These are phyloP conservation scores for Tachuris rubrigastra DNA, from an alignment of 2,113 vertebrate species.

Conservation along the genomic window DNA sequence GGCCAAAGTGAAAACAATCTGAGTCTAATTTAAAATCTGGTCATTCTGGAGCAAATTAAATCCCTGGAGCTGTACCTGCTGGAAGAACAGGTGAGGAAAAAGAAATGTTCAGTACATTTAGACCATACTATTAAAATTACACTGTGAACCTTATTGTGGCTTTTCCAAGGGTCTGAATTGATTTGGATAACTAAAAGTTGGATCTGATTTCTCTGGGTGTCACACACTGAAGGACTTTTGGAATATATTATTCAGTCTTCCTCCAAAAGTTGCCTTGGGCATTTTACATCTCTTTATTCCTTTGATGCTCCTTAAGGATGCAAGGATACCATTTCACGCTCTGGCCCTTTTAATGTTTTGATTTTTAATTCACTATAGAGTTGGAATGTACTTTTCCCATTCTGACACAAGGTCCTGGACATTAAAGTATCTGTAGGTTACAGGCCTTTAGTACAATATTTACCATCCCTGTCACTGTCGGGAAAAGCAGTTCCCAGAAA, in stretches of 20 bases:
- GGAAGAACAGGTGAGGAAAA: not conserved
- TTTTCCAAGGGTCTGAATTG: not conserved
- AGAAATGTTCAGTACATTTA: not conserved
- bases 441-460: not conserved
- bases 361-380: not conserved
- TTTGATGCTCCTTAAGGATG: not conserved
- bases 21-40: slow-evolving; percentile 26
- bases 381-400: not conserved
- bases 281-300: not conserved
- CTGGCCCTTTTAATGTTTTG: not conserved
- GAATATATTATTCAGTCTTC: not conserved
- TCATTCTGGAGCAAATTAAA: slow-evolving; percentile 40
- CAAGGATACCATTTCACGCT: not conserved
- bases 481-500: not conserved
- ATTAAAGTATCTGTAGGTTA: not conserved
- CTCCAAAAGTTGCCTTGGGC: not conserved
- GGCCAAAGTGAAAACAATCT: slow-evolving; percentile 39
- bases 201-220: not conserved
- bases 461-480: not conserved
- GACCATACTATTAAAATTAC: not conserved
- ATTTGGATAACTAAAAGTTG: not conserved
- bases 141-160: not conserved
- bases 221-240: not conserved
- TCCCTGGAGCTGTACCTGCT: not conserved
- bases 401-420: not conserved